Evolutionary conservation across 2,797 vertebrate genomes (phyloP), one percentile per base, ranked within the genome.

Genomic region (Eulemur coronatus): DNA sequence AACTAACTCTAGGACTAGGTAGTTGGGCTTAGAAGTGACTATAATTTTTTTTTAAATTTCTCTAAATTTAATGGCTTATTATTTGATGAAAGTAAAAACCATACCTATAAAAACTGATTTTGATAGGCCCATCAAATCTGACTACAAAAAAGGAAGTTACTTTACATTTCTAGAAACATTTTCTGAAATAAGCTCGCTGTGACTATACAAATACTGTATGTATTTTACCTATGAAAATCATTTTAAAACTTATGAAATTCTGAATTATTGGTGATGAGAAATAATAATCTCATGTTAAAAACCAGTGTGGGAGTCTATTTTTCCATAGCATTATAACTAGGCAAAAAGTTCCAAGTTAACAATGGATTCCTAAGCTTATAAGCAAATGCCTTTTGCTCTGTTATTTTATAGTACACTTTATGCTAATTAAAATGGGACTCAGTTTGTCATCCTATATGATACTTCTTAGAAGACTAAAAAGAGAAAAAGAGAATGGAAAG

Each of bases 91-190:
- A 84, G 33, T 91, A 91, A 92, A 96, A 96, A 52, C 9, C 10
- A 50, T 50, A 73, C 7, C 24, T 69, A 22, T 93, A 57, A 73
- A 94, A 92, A 55, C 30, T 84, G n/a, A 80, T 91, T n/a, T 80
- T 86, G 33, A 87, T 43, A 80, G 35, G 38, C 24, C 43, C 7
- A 33, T 84, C 38, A 93, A n/a, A 33, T 96, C 11, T 89, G 38
- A 86, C 17, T 92, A 46, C 9, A 80, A 70, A 92, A 91, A 86
- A 92, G 2, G 35, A 48, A 0, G 15, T 50, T 57, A 28, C 78
- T 96, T 92, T 94, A 38, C 9, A 91, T 96, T 93, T 96, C 28
- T 70, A 76, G 59, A 96, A 91, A 82, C 61, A 59, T 48, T 81
- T 94, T 91, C 41, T 57, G 63, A 95, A 79, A 41, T 33, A 75